phyloP scores from a whole-genome alignment of 2,113 vertebrate genomes.

The Odocoileus virginianus region DNA sequence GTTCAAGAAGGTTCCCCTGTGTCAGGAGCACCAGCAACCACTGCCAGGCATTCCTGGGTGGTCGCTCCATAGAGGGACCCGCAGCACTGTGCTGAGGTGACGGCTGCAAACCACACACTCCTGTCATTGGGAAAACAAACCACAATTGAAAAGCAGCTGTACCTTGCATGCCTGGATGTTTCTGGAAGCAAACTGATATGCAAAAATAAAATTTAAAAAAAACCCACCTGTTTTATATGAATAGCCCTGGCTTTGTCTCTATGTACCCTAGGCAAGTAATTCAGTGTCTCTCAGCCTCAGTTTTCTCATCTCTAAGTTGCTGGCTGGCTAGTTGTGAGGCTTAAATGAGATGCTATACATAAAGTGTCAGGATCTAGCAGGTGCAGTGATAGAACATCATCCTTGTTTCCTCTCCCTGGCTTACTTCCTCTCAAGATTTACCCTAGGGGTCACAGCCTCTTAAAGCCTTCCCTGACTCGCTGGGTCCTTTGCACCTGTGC shows the following conservation, averaged over 20 bases:
- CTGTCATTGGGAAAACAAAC: not conserved
- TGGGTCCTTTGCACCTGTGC: too few species aligned
- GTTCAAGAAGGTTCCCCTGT: not conserved
- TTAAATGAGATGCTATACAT: not conserved
- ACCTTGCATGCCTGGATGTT: not conserved
- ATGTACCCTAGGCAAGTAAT: not conserved
- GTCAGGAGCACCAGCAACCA: not conserved
- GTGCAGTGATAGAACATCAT: not conserved
- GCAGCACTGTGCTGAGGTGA: not conserved
- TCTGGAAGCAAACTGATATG: conserved; percentile 2
- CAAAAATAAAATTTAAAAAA: not conserved
- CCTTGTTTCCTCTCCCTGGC: not conserved
- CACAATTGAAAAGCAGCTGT: not conserved
- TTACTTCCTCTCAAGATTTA: not conserved
- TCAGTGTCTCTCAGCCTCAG: not conserved
- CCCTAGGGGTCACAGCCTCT: not conserved
- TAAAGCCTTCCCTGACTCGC: not conserved
- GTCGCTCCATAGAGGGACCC: not conserved
- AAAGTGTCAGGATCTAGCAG: not conserved
- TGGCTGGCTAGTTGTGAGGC: not conserved
- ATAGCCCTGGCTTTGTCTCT: not conserved
- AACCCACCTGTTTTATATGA: not conserved
- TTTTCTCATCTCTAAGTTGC: not conserved
- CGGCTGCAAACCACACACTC: not conserved
- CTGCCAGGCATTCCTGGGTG: not conserved